Evolutionary conservation across 2,888 invertebrate species (phyloP).

Genomic region (Lysandra coridon): DNA sequence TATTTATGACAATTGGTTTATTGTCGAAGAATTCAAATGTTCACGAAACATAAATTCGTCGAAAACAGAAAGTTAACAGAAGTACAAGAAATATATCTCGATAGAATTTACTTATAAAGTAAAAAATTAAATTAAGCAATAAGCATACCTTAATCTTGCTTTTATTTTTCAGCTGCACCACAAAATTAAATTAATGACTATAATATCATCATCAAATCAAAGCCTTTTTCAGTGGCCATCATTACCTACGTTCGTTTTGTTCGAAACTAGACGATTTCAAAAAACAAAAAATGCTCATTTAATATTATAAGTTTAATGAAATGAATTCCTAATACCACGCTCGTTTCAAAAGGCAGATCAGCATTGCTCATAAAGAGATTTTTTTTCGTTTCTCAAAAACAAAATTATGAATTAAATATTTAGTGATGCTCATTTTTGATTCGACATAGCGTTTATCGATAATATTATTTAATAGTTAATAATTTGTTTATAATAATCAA

Average conservation of each 20-base stretch:
- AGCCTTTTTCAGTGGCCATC: background rate
- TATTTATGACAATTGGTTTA: background rate
- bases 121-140: background rate
- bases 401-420: conserved; percentile 20
- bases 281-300: background rate
- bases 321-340: background rate
- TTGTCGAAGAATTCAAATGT: too few relatives aligned
- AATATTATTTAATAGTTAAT: conserved; percentile 31
- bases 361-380: background rate
- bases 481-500: background rate
- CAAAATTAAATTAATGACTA: background rate
- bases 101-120: background rate
- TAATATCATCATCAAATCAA: background rate
- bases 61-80: too few relatives aligned
- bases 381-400: conserved; percentile 12
- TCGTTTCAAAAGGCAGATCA: conserved; percentile 19
- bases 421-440: conserved; percentile 39
- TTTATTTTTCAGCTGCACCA: background rate
- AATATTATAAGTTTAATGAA: background rate
- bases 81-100: too few relatives aligned
- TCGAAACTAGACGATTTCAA: background rate
- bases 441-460: conserved; percentile 38
- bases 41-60: too few relatives aligned
- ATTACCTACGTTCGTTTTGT: background rate
- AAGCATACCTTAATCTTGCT: background rate